Base-by-base conservation (phyloP, 2,113 vertebrate species). In the Anhinga anhinga region DNA sequence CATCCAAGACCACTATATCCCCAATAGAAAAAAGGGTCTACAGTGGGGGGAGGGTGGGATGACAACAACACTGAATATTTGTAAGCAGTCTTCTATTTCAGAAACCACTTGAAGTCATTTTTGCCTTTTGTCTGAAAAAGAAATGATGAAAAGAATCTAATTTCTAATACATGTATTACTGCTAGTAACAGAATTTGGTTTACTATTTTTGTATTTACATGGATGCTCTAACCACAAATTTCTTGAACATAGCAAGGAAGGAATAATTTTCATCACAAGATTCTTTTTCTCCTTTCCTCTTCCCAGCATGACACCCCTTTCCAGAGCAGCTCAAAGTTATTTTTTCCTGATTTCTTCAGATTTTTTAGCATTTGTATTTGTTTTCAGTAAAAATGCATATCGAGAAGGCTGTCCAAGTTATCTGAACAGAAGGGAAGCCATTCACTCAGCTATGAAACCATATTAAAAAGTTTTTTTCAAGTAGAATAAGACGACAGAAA, bases 1-100 rank as follows among this genome's bases (percentile, higher is more conserved):
- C 69, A 91, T 95, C 96, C 88, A 97, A 88, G 93, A 96, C 73
- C 77, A 89, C 73, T 80, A 95, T 95, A 94, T 85, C 45, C 69
- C 66, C 44, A 95, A 82, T 3, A 97, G 84, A 92, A 88, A 95
- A 86, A 96, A 94, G 30, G 58, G 59, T 2, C 88, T 69, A 52
- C 72, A 91, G 16, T 13, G 17, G 15, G 11, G 30, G 11, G 3
- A 12, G 7, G 2, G 22, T n/a, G 29, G 83, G 15, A 44, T 44
- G 42, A 18, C 44, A 20, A 18, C 16, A 20, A 34, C 40, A 42
- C 40, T 80, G 53, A 72, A 30, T 45, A 49, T 34, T 45, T 47
- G 5, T 27, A 65, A 38, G 13, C 19, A 20, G 32, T 50, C 15
- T 14, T 58, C 61, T 36, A 42, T 40, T 16, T 78, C 62, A 38